These are phyloP conservation scores for Semotilus atromaculatus DNA, from an alignment of 2,797 vertebrate genomes.

Conservation along the genomic window DNA sequence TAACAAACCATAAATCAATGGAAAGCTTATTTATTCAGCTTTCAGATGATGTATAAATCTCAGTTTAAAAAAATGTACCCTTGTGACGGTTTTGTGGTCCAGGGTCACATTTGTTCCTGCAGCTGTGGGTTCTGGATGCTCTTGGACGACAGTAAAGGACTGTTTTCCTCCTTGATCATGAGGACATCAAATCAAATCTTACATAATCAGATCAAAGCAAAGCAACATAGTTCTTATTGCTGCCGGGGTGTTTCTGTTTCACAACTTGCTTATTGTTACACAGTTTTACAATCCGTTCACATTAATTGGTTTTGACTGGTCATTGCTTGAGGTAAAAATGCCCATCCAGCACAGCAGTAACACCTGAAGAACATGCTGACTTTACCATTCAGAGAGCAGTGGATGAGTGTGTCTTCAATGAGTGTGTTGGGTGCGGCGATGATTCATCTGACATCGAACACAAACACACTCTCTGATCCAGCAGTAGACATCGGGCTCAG, in stretches of 20 bases:
- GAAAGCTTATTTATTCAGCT: too few relatives aligned
- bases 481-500: neutral
- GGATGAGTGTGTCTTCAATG: neutral
- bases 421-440: slow-evolving; percentile 42
- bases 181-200: slow-evolving; percentile 28
- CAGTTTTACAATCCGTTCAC: too few relatives aligned
- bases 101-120: too few relatives aligned
- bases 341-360: neutral
- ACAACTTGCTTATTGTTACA: neutral
- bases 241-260: too few relatives aligned
- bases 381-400: neutral
- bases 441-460: slow-evolving; percentile 33
- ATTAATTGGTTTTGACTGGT: neutral
- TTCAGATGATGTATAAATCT: too few relatives aligned
- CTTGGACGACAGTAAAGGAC: neutral
- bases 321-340: neutral
- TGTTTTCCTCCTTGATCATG: neutral
- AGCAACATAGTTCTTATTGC: neutral
- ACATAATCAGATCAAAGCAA: slow-evolving; percentile 35
- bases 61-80: too few relatives aligned
- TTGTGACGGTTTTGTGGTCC: too few relatives aligned
- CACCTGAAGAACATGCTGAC: neutral
- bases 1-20: too few relatives aligned
- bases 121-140: neutral
- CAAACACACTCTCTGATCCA: slow-evolving; percentile 14